These are phyloP conservation scores for Holothuria glaberrima DNA, from an alignment of 35 echinoderm and acorn worm genomes.

Conservation along the genomic window DNA sequence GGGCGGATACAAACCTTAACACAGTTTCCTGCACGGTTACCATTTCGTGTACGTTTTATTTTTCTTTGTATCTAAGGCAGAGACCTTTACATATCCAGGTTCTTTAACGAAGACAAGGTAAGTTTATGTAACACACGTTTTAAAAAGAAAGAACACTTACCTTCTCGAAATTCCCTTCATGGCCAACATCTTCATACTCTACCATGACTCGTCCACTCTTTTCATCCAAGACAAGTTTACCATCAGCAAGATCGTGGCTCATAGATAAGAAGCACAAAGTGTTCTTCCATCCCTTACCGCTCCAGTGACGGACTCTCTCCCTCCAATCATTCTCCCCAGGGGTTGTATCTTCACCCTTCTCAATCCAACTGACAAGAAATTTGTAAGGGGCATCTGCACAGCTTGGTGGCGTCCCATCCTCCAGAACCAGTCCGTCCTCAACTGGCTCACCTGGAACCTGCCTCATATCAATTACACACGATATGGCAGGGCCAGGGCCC, in stretches of 20 bases:
- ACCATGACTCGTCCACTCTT: slow-evolving; percentile 70
- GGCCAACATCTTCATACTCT: slow-evolving; percentile 72
- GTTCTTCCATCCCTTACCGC: slow-evolving; percentile 71
- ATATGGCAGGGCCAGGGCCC: slow-evolving; percentile 64
- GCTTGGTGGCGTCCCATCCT: slow-evolving; percentile 73
- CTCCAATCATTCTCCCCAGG: slow-evolving; percentile 74
- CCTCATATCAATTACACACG: slow-evolving; percentile 72
- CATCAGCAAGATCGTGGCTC: slow-evolving; percentile 72
- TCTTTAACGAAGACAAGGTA: too few relatives aligned
- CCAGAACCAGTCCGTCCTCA: slow-evolving; percentile 66
- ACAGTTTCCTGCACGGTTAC: too few relatives aligned
- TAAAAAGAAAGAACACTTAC: neutral
- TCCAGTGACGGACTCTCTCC: slow-evolving; percentile 59
- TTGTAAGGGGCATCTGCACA: slow-evolving; percentile 70
- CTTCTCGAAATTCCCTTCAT: slow-evolving; percentile 69
- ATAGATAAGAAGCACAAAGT: slow-evolving; percentile 76
- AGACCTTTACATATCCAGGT: too few relatives aligned
- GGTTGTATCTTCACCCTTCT: slow-evolving; percentile 69
- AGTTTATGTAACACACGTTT: too few relatives aligned
- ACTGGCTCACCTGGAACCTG: slow-evolving; percentile 19
- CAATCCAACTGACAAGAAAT: slow-evolving; percentile 67
- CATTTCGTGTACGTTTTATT: too few relatives aligned
- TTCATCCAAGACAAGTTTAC: slow-evolving; percentile 59
- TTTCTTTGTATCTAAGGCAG: too few relatives aligned
- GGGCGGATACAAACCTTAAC: too few relatives aligned